phyloP scores from a whole-genome alignment of 2,797 vertebrate genomes.

The Hydrolagus colliei region DNA sequence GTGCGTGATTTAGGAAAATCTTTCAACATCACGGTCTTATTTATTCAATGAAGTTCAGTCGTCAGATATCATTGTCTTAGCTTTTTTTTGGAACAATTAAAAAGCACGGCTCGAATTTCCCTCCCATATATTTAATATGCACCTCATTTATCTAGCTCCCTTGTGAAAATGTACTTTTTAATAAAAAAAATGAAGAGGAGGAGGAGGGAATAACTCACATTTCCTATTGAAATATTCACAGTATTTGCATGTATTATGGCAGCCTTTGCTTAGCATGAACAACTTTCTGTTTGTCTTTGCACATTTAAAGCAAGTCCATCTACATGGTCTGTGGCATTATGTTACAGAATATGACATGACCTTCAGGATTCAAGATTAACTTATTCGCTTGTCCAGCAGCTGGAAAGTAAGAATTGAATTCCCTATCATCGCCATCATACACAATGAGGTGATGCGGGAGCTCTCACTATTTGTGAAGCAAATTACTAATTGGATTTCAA shows the following conservation, averaged over 20 bases:
- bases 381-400: slow-evolving; percentile 12
- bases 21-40: not conserved
- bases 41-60: not conserved
- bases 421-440: slow-evolving; percentile 18
- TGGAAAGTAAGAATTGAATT: slow-evolving; percentile 30
- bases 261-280: slow-evolving; percentile 11
- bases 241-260: not conserved
- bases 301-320: not conserved
- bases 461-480: slow-evolving; percentile 31
- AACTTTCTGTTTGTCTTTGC: slow-evolving; percentile 12
- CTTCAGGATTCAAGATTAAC: slow-evolving; percentile 26
- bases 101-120: not conserved
- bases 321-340: not conserved
- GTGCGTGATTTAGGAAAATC: not conserved
- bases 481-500: slow-evolving; percentile 31
- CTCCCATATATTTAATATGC: not conserved
- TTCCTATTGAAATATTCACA: not conserved
- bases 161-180: not conserved
- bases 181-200: not conserved
- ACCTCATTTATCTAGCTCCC: not conserved
- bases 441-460: slow-evolving; percentile 25
- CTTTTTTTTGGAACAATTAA: not conserved
- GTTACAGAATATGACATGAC: slow-evolving; percentile 3
- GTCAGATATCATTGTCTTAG: not conserved
- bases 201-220: not conserved